These are phyloP conservation scores for Temnothorax nylanderi DNA, from an alignment of 1,140 invertebrate genomes.

Conservation along the genomic window DNA sequence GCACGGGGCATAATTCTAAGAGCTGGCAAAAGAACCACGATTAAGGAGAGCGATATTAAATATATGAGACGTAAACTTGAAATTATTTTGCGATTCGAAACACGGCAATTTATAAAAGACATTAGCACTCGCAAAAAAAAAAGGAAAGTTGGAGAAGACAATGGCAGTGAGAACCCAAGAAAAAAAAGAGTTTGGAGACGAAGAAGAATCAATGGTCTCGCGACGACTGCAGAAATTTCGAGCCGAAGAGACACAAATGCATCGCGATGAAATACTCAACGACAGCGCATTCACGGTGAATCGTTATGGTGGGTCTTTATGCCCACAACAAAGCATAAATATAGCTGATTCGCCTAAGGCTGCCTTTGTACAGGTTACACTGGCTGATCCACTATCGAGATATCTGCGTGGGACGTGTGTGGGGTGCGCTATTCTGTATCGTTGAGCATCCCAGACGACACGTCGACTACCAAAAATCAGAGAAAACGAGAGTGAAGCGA, in stretches of 20 bases:
- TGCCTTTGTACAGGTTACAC: constrained; percentile 77
- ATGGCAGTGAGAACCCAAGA: background rate
- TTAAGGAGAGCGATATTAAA: background rate
- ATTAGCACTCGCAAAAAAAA: background rate
- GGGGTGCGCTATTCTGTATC: constrained; percentile 7
- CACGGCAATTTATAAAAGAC: background rate
- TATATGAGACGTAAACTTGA: background rate
- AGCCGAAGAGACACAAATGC: constrained; percentile 78
- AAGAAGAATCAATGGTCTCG: constrained; percentile 70
- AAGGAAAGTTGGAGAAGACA: background rate
- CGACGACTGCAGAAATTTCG: constrained; percentile 73
- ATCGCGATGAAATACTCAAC: constrained; percentile 80
- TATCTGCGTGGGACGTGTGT: constrained; percentile 75
- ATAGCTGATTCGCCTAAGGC: constrained; percentile 79
- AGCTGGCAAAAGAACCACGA: background rate
- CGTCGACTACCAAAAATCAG: constrained; percentile 61
- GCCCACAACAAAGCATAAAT: constrained; percentile 81
- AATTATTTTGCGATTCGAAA: background rate
- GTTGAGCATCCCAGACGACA: constrained; percentile 28
- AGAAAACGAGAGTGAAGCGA: constrained; percentile 48
- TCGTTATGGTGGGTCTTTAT: constrained; percentile 79
- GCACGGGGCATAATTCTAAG: background rate
- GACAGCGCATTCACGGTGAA: constrained; percentile 75
- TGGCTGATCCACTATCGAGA: constrained; percentile 79
- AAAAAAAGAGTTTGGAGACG: constrained; percentile 1